Evolutionary conservation across 2,888 invertebrate species (phyloP), one percentile per base, ranked within the genome.

Genomic region (Troides oblongomaculatus): DNA sequence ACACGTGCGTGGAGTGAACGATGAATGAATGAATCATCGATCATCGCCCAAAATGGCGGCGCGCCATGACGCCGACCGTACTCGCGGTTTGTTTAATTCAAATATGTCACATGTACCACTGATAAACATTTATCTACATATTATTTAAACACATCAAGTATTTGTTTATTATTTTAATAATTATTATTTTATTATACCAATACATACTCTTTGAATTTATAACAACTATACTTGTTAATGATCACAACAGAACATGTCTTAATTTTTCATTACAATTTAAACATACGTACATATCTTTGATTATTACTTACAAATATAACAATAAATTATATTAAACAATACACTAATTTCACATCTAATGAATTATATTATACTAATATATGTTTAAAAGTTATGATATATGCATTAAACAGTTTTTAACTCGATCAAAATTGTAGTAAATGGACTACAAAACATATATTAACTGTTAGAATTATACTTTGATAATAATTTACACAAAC

Each of bases 41-140:
- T 69, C 67, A 63, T 50, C 60, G 46, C 25, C 62, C 66, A 70
- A 70, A 66, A 70, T 70, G 70, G 70, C 62, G 70, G 70, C 70
- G 56, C 30, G 66, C 69, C 66, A 66, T 66, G 65, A 62, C 62
- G 70, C 66, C 39, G 60, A 58, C 66, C 66, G 62, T 63, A 70
- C 62, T 66, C 58, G n/a, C 21, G 18, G 50, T 70, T 68, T 50
- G n/a, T 62, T 70, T 57, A 57, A 62, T 53, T 58, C 18, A 59
- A 50, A 66, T 65, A 62, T 65, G 69, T 69, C 65, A 69, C 36
- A 21, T 18, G 63, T 58, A 21, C 25, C n/a, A 39, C 36, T 61
- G 53, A 23, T 46, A 62, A 25, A 39, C 18, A 50, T 17, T 12
- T 14, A 18, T 43, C 21, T 12, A 17, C 14, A 3, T 62, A 46